A percentile compares a stretch with the other conserved stretches of the same genome.
phyloP scores from a whole-genome alignment of 2,888 invertebrate species.

The Sturmia bella region DNA sequence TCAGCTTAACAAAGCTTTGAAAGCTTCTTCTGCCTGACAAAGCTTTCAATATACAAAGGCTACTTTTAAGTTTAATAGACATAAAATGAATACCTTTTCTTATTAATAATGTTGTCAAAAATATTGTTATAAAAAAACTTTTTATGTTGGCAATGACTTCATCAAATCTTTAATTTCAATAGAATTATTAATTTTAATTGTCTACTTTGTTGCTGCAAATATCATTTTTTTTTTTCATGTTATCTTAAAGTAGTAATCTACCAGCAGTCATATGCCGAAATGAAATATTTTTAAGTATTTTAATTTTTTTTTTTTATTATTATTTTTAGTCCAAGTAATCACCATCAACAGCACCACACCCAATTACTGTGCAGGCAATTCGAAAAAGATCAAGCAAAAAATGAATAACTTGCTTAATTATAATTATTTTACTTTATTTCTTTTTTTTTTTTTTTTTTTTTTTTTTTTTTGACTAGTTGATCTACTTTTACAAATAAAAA shows the following conservation, averaged over 20 bases:
- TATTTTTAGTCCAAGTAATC: constrained; percentile 50
- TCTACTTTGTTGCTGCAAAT: constrained; percentile 30
- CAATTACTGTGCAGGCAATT: constrained; percentile 32
- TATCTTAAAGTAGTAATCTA: constrained; percentile 35
- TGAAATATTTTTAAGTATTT: constrained; percentile 42
- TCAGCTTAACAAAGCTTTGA: no score
- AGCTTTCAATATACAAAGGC: no score
- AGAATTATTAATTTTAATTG: constrained; percentile 55
- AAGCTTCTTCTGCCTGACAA: no score
- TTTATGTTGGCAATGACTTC: no score
- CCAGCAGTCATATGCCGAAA: constrained; percentile 33
- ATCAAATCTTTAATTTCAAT: no score
- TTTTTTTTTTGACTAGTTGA: constrained; percentile 54
- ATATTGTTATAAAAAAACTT: no score
- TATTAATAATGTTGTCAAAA: no score
- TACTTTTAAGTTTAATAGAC: no score
- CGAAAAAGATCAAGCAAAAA: constrained; percentile 13
- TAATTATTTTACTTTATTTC: constrained; percentile 49
- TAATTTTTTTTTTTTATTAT: constrained; percentile 16
- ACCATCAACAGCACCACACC: constrained; percentile 59
- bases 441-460: constrained; percentile 30
- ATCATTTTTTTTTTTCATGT: background rate
- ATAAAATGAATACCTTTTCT: no score
- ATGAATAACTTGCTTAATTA: constrained; percentile 55
- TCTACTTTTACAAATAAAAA: constrained; percentile 63